phyloP scores from a whole-genome alignment of 2,113 vertebrate species.

The Notechis scutatus region DNA sequence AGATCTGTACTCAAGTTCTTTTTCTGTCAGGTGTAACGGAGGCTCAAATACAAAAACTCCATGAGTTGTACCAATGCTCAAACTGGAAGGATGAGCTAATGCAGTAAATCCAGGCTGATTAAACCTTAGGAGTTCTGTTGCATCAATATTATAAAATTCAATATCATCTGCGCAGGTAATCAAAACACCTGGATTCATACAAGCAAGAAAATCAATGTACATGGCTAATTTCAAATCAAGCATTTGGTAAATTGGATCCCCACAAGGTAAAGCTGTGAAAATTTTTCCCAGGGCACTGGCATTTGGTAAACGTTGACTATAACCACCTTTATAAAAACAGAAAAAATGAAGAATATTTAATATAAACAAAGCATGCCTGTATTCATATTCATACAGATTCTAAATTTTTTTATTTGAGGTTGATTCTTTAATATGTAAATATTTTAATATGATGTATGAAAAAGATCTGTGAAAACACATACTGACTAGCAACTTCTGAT shows the following conservation, averaged over 20 bases:
- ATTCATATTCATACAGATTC: background rate
- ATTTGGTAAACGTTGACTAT: constrained; percentile 89
- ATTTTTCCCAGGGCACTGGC: constrained; percentile 93
- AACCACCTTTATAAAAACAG: constrained; percentile 76
- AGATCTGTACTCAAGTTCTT: constrained; percentile 68
- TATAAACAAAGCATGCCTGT: background rate
- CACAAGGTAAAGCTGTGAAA: constrained; percentile 85
- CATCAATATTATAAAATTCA: constrained; percentile 80
- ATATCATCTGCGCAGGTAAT: constrained; percentile 90
- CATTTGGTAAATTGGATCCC: constrained; percentile 87
- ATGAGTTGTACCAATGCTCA: constrained; percentile 82
- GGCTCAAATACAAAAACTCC: constrained; percentile 88
- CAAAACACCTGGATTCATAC: constrained; percentile 87
- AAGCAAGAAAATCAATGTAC: constrained; percentile 86
- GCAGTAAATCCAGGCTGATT: constrained; percentile 86
- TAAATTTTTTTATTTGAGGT: background rate
- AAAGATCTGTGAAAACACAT: background rate
- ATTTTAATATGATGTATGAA: background rate
- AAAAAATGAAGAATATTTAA: background rate
- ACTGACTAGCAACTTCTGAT: background rate
- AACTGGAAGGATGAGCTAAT: constrained; percentile 84
- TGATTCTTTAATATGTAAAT: background rate
- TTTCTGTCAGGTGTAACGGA: background rate
- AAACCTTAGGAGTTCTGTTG: constrained; percentile 66
- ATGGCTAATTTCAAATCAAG: constrained; percentile 91